Percentiles rank a stretch among this genome's conserved stretches.
Conservation (phyloP, 1,140 invertebrate genomes). For the Centruroides vittatus region DNA sequence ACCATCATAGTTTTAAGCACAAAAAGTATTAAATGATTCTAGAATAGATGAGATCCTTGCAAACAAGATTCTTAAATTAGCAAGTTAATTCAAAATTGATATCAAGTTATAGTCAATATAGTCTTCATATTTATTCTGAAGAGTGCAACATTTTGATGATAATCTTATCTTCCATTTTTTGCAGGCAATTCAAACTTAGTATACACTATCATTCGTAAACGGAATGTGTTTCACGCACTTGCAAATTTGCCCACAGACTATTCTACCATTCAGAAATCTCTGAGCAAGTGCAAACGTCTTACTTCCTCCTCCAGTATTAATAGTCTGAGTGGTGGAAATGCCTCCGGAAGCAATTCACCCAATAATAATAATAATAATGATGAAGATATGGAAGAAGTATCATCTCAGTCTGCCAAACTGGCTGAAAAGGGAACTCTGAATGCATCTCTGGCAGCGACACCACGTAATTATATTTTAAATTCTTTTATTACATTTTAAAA, state of each 20-base stretch:
- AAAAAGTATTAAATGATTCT: no score
- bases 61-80: no score
- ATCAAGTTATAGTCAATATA: no score
- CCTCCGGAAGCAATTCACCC: constrained; percentile 1
- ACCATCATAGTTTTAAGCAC: no score
- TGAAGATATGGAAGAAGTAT: constrained; percentile 50
- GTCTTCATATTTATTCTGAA: no score
- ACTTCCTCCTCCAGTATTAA: constrained; percentile 9
- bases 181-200: constrained; percentile 91
- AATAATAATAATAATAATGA: constrained; percentile 4
- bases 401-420: constrained; percentile 64
- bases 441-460: constrained; percentile 73
- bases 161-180: neutral
- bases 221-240: constrained; percentile 91
- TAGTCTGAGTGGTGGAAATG: constrained; percentile 7
- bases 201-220: constrained; percentile 96
- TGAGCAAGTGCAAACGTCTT: constrained; percentile 46
- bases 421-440: constrained; percentile 83
- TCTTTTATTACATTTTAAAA: no score
- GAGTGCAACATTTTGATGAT: no score
- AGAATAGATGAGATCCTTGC: no score
- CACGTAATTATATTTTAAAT: constrained; percentile 34
- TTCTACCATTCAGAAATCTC: constrained; percentile 66
- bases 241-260: constrained; percentile 91
- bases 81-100: no score